Percentiles rank a stretch among this genome's conserved stretches.
These are phyloP conservation scores for Nymphalis urticae DNA, from an alignment of 2,888 invertebrate species.

Conservation along the genomic window DNA sequence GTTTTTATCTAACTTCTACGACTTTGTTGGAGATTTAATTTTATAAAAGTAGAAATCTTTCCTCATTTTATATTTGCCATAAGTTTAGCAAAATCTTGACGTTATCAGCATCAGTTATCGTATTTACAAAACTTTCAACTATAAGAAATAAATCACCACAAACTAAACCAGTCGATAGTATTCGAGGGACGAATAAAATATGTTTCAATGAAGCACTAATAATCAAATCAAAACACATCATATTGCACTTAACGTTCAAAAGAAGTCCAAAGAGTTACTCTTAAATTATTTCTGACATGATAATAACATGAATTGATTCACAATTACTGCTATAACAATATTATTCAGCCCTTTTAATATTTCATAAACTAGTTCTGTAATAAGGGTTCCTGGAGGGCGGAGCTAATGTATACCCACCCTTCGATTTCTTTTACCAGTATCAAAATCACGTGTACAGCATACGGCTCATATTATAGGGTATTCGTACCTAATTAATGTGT, in stretches of 20 bases:
- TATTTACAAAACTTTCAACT: not conserved
- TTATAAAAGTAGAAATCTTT: not conserved
- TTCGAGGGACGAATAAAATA: not conserved
- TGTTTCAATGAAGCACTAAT: slow-evolving; percentile 37
- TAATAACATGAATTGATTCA: slow-evolving; percentile 75
- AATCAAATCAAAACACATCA: slow-evolving; percentile 49
- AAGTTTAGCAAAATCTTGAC: not conserved
- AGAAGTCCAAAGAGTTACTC: slow-evolving; percentile 49
- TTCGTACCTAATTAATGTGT: slow-evolving; percentile 79
- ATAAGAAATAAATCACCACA: not conserved
- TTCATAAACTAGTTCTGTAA: slow-evolving; percentile 67
- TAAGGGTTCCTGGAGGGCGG: slow-evolving; percentile 60
- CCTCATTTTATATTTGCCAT: not conserved
- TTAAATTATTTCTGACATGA: slow-evolving; percentile 74
- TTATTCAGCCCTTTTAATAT: slow-evolving; percentile 66
- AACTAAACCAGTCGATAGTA: not conserved
- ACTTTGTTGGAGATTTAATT: not conserved
- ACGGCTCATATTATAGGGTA: slow-evolving; percentile 75
- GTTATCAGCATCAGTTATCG: not conserved
- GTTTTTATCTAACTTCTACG: too few species aligned
- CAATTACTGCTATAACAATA: slow-evolving; percentile 66
- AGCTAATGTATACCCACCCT: slow-evolving; percentile 59
- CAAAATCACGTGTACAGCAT: slow-evolving; percentile 68
- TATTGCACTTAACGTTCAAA: slow-evolving; percentile 57
- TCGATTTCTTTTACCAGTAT: slow-evolving; percentile 54